Conservation (phyloP, 2,888 invertebrate species). For the Chrysolina haemoptera region DNA sequence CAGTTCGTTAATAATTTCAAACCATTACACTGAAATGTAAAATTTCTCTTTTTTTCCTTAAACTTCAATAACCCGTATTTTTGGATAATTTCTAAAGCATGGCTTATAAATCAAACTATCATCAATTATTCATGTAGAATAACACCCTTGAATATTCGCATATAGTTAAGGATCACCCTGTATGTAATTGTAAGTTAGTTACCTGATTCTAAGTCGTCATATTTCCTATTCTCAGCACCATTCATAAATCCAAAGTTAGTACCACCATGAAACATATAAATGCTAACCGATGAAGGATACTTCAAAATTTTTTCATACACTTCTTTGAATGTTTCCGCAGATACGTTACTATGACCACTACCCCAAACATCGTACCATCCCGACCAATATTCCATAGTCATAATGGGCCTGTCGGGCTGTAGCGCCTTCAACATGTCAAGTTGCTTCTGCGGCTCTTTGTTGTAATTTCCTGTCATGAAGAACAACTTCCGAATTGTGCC, state of each 20-base stretch:
- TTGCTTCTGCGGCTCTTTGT: constrained; percentile 42
- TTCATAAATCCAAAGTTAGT: constrained; percentile 84
- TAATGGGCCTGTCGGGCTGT: constrained; percentile 67
- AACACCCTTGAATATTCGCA: background rate
- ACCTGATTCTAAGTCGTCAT: constrained; percentile 46
- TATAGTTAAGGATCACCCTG: too few species aligned
- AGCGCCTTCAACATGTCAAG: constrained; percentile 47
- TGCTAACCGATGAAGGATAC: constrained; percentile 79
- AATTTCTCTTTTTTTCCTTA: background rate
- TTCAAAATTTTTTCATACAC: constrained; percentile 52
- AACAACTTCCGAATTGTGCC: constrained; percentile 61
- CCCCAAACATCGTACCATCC: constrained; percentile 77
- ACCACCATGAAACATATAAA: constrained; percentile 95
- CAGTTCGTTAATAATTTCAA: too few species aligned
- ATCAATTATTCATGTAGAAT: background rate
- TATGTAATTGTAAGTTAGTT: constrained; percentile 9
- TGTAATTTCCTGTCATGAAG: constrained; percentile 62
- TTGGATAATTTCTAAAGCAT: background rate
- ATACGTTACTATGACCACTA: constrained; percentile 55
- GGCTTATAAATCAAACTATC: background rate
- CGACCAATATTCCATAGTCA: constrained; percentile 76
- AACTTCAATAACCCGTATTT: background rate
- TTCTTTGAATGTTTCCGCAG: constrained; percentile 23
- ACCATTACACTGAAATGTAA: too few species aligned
- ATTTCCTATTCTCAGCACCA: constrained; percentile 56